These are phyloP conservation scores for Drosophila niveifrons DNA, from an alignment of 2,888 invertebrate species.

Conservation along the genomic window DNA sequence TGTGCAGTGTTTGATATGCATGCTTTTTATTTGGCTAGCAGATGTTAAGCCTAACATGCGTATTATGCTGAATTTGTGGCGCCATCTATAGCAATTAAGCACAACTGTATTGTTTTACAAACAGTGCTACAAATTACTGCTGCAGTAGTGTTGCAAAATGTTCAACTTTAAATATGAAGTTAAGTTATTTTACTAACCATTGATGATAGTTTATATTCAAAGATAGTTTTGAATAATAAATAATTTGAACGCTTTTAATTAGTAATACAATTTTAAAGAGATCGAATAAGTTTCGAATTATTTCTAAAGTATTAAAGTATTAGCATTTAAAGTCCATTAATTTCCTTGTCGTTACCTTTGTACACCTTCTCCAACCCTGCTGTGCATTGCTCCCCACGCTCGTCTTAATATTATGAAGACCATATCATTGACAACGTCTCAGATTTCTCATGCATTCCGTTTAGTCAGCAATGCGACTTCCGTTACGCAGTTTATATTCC, in stretches of 20 bases:
- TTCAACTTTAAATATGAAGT: not conserved
- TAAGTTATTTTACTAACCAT: not conserved
- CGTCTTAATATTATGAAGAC: not conserved
- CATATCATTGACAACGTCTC: constrained; percentile 64
- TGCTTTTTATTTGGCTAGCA: not conserved
- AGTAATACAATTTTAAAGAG: no score
- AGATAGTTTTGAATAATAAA: no score
- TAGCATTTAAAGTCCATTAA: not conserved
- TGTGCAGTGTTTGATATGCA: not conserved
- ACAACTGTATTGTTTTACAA: not conserved
- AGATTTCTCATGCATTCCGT: constrained; percentile 68
- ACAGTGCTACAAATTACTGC: not conserved
- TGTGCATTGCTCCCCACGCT: not conserved
- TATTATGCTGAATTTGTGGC: not conserved
- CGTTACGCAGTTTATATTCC: constrained; percentile 51
- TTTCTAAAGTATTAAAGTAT: no score
- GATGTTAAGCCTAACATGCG: not conserved
- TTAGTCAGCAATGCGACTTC: constrained; percentile 63
- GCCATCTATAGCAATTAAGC: not conserved
- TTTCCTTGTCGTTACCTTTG: not conserved
- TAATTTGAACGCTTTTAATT: no score
- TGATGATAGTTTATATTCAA: not conserved
- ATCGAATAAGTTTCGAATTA: no score
- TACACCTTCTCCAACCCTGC: no score
- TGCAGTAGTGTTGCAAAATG: not conserved